phyloP scores from a whole-genome alignment of 53 echinoderm and acorn worm species.

The Mesocentrotus franciscanus region DNA sequence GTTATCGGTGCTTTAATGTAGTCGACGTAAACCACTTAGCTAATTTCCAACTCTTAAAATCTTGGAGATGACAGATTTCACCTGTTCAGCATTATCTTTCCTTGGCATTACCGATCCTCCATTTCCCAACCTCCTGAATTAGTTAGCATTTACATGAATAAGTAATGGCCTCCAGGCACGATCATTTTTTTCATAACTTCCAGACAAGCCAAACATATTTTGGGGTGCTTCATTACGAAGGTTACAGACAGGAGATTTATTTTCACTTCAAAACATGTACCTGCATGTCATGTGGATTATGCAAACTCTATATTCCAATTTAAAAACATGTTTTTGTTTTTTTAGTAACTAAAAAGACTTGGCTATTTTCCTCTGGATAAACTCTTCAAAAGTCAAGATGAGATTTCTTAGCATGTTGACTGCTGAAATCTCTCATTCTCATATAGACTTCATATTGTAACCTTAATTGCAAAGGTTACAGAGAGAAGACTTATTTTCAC shows the following conservation, averaged over 20 bases:
- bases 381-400: no score
- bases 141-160: slow-evolving; percentile 7
- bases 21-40: background rate
- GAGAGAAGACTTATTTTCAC: no score
- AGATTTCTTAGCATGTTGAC: no score
- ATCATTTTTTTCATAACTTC: background rate
- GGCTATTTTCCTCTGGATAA: no score
- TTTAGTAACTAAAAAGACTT: no score
- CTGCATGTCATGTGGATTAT: background rate
- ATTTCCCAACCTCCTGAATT: background rate
- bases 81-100: background rate
- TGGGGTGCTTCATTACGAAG: background rate
- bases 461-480: no score
- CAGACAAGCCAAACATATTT: background rate
- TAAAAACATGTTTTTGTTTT: background rate
- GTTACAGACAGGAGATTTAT: background rate
- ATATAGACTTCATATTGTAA: no score
- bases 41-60: background rate
- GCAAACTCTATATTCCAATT: no score
- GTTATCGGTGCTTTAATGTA: background rate
- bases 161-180: background rate
- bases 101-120: background rate
- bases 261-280: background rate
- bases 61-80: background rate
- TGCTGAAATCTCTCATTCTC: no score